A percentile compares a stretch with the other conserved stretches of the same genome.
Evolutionary conservation across 2,797 vertebrate genomes (phyloP).

Genomic region (Bovichtus diacanthus): DNA sequence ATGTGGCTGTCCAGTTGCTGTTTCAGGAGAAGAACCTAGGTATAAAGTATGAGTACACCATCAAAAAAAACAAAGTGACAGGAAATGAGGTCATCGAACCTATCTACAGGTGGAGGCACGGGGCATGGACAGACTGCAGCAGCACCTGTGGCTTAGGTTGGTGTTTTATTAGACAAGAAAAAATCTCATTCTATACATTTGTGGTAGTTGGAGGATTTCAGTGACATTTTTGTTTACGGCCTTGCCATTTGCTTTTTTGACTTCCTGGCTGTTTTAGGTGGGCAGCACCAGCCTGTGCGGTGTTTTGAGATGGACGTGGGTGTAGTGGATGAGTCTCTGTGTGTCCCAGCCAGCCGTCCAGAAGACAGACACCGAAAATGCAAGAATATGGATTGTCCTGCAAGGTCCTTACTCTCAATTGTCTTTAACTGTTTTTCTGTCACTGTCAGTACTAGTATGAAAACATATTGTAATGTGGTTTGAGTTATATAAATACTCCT

Average conservation of each 20-base stretch:
- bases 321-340: slow-evolving; percentile 89
- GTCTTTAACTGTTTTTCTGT: not conserved
- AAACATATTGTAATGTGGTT: not conserved
- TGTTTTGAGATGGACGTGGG: slow-evolving; percentile 89
- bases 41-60: slow-evolving; percentile 90
- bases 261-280: slow-evolving; percentile 76
- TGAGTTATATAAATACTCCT: not conserved
- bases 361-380: slow-evolving; percentile 89
- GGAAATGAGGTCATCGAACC: slow-evolving; percentile 89
- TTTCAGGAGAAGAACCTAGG: slow-evolving; percentile 96
- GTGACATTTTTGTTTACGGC: not conserved
- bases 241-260: not conserved
- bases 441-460: not conserved
- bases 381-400: slow-evolving; percentile 91
- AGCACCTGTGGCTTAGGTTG: slow-evolving; percentile 93
- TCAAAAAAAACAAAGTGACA: slow-evolving; percentile 86
- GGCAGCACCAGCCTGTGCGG: slow-evolving; percentile 87
- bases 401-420: slow-evolving; percentile 84
- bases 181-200: not conserved
- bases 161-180: not conserved
- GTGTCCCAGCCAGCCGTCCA: slow-evolving; percentile 87
- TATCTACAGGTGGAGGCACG: slow-evolving; percentile 91
- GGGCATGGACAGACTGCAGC: slow-evolving; percentile 94
- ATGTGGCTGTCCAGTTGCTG: slow-evolving; percentile 85
- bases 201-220: not conserved